These are phyloP conservation scores for Menura novaehollandiae DNA, from an alignment of 2,113 vertebrate genomes.

Conservation along the genomic window DNA sequence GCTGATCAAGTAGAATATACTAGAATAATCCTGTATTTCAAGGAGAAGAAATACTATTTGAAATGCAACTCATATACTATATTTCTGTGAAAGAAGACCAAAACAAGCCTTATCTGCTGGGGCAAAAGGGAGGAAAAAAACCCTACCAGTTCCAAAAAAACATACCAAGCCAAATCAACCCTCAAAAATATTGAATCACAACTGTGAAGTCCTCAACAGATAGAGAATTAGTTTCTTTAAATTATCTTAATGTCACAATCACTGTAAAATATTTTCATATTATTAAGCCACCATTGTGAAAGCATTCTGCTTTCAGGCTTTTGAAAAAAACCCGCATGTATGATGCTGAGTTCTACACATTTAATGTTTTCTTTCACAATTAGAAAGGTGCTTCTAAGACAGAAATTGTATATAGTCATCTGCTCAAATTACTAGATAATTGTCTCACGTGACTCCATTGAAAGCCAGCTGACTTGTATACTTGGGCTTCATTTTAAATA, in stretches of 20 bases:
- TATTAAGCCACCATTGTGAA: neutral
- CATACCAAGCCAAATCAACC: neutral
- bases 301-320: neutral
- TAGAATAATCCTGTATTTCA: neutral
- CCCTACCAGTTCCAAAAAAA: neutral
- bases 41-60: neutral
- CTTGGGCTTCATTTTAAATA: neutral
- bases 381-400: neutral
- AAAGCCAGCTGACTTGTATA: neutral
- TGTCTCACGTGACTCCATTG: neutral
- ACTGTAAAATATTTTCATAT: neutral
- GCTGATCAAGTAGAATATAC: neutral
- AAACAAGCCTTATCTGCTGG: neutral
- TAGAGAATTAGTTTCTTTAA: neutral
- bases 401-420: neutral
- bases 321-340: fast-evolving
- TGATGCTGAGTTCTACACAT: neutral
- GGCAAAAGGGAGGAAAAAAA: neutral
- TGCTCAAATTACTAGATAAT: neutral
- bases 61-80: neutral
- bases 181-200: neutral
- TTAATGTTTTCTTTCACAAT: neutral
- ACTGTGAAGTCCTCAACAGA: neutral
- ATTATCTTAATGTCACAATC: neutral
- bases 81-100: neutral